Evolutionary conservation across 2,113 vertebrate species (phyloP).

Genomic region (Passer montanus): DNA sequence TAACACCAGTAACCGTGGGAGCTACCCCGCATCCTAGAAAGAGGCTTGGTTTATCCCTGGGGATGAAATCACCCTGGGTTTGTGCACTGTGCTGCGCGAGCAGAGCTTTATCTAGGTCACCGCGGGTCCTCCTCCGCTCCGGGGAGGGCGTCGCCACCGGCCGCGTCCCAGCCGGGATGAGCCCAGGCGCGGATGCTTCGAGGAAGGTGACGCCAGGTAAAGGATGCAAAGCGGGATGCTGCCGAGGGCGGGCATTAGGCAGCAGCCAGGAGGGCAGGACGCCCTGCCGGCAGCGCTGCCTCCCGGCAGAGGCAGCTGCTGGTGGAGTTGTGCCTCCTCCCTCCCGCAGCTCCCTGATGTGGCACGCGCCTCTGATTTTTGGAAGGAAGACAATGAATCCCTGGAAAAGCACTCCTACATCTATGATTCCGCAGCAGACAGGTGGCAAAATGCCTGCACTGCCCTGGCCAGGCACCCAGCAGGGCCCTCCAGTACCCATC

Average conservation of each 20-base stretch:
- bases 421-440: background rate
- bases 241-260: background rate
- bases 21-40: slow-evolving; percentile 35
- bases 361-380: background rate
- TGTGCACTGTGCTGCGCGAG: background rate
- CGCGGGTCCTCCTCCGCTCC: background rate
- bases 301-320: background rate
- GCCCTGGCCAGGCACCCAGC: background rate
- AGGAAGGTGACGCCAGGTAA: background rate
- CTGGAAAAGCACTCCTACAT: background rate
- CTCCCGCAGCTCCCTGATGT: background rate
- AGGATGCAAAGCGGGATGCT: background rate
- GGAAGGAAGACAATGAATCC: background rate
- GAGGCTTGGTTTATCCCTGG: background rate
- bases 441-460: background rate
- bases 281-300: fast-evolving
- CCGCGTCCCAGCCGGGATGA: background rate
- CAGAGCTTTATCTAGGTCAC: slow-evolving; percentile 40
- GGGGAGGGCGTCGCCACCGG: background rate
- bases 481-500: background rate
- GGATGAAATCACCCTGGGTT: background rate
- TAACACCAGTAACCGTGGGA: background rate
- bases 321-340: background rate
- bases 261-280: background rate
- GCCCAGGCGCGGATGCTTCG: fast-evolving